These are phyloP conservation scores for Rambutsinella grinnellia DNA, from an alignment of 2,888 invertebrate genomes.

Conservation along the genomic window DNA sequence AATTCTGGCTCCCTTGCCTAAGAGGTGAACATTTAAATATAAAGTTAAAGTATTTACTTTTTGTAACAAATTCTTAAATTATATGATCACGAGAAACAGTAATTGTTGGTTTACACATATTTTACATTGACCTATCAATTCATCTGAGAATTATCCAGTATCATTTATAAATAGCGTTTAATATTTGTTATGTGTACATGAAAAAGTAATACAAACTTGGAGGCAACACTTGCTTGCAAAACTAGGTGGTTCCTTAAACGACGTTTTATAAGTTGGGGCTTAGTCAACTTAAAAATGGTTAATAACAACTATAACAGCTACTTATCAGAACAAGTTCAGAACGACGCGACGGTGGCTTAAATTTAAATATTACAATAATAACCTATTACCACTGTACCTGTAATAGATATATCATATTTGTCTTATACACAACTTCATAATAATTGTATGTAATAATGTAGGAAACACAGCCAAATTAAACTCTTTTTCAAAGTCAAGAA, in stretches of 20 bases:
- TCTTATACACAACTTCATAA: neutral
- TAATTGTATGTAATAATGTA: neutral
- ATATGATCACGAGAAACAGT: neutral
- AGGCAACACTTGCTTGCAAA: conserved; percentile 18
- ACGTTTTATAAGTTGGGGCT: conserved; percentile 17
- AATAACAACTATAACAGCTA: conserved; percentile 9
- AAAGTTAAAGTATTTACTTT: neutral
- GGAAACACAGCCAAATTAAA: conserved; percentile 8
- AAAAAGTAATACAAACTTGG: conserved; percentile 40
- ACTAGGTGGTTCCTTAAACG: neutral
- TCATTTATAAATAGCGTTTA: conserved; percentile 3
- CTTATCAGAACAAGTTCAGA: neutral
- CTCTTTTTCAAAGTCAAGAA: conserved; percentile 3
- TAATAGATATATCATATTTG: neutral
- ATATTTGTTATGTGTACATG: neutral
- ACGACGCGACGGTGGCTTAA: conserved; percentile 15
- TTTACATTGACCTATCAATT: conserved; percentile 17
- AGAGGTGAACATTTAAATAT: neutral
- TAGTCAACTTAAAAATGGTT: conserved; percentile 34
- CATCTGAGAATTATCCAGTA: conserved; percentile 41
- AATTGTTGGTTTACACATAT: neutral
- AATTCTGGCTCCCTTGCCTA: neutral
- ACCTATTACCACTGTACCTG: neutral
- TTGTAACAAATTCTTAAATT: conserved; percentile 5
- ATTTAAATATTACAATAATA: conserved; percentile 11